Base-by-base conservation (phyloP, 2,797 vertebrate species). In the Xiphophorus birchmanni region DNA sequence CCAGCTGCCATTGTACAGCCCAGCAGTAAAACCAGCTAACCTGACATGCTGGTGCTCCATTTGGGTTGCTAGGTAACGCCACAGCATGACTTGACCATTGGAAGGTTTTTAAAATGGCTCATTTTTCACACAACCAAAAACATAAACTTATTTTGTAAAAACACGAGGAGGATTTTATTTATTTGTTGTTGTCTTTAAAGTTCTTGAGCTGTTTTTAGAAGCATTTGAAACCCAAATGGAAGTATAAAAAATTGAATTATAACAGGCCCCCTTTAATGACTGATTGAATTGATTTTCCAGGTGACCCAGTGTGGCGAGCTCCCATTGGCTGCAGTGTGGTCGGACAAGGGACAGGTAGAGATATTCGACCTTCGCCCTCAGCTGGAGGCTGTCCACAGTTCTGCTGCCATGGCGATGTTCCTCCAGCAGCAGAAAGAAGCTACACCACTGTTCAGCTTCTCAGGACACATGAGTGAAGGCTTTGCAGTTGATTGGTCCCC, bases 401-500 rank as follows among this genome's bases (percentile, higher is more conserved):
- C 97, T 9, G 92, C 96, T 77, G 95, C 94, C 1, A 95, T 98
- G 95, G 91, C 95, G 0, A 71, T 90, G 1, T 98, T 98, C 65
- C 82, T 97, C 65, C 95, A 94, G 58, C 95, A 97, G 82, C 95
- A 97, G 91, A 95, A 96, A 60, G 96, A 96, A 32, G 92, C 96
- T 56, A 95, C 94, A 0, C 94, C 97, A 0, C 88, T 97, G 71
- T 98, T 97, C 75, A 93, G 96, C 77, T 99, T 98, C 56, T 89
- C 96, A 1, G 98, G 98, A 82, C 98, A 99, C 93, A 98, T 99
- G 97, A 93, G 93, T 0, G 98, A 99, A 88, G 97, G 98, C 74
- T 98, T 97, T 82, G 97, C 98, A 0, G 81, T 99, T 17, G 97
- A 97, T 82, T 99, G 98, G 98, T 98, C 97, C 1, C 93, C 96